These are phyloP conservation scores for Eudasyphora cyanicolor DNA, from an alignment of 2,888 invertebrate genomes.

Conservation along the genomic window DNA sequence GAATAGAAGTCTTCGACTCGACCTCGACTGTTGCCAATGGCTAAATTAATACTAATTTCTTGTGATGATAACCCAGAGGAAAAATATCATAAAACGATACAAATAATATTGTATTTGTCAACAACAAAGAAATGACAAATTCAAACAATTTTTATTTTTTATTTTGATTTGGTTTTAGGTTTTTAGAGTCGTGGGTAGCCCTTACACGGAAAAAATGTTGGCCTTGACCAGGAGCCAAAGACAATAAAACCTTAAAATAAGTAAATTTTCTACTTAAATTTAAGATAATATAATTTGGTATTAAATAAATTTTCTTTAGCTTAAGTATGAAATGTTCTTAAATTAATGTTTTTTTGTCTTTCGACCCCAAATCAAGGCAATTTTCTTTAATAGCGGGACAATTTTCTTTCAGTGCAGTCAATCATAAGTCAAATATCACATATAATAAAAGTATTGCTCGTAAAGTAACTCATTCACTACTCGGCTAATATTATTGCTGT, in stretches of 20 bases:
- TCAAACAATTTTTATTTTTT: conserved; percentile 22
- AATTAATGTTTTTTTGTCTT: too few relatives aligned
- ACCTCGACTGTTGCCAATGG: conserved; percentile 1
- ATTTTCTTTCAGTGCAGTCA: too few relatives aligned
- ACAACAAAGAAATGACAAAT: conserved; percentile 29
- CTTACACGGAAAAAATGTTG: too few relatives aligned
- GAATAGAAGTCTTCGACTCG: neutral
- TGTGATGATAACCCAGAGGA: conserved; percentile 18
- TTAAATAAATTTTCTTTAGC: too few relatives aligned
- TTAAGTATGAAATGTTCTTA: too few relatives aligned
- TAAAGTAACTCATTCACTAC: neutral
- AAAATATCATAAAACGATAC: neutral
- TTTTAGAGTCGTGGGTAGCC: too few relatives aligned
- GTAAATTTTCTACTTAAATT: too few relatives aligned
- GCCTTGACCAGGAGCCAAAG: too few relatives aligned
- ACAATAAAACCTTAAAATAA: too few relatives aligned
- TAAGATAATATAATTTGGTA: too few relatives aligned
- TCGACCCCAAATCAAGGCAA: too few relatives aligned
- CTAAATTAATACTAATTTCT: conserved; percentile 50
- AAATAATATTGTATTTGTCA: neutral
- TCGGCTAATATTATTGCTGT: conserved; percentile 43
- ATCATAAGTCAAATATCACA: conserved; percentile 20
- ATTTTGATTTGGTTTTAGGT: neutral
- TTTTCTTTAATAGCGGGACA: too few relatives aligned
- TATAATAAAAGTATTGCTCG: neutral